These are phyloP conservation scores for Crematogaster levior DNA, from an alignment of 2,888 invertebrate species.

Conservation along the genomic window DNA sequence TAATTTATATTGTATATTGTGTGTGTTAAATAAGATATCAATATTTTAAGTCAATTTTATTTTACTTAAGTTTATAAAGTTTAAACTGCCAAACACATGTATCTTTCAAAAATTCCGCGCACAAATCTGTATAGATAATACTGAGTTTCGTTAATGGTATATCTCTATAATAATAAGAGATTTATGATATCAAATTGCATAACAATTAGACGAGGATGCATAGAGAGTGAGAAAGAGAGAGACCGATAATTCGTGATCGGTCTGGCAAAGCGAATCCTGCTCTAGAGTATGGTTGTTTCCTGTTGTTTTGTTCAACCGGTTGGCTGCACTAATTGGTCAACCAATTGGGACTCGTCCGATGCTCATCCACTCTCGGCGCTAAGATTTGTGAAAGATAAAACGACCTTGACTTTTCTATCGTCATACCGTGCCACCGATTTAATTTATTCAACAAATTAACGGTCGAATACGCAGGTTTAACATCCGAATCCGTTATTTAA, in stretches of 20 bases:
- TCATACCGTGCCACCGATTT: constrained; percentile 37
- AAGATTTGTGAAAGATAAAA: constrained; percentile 74
- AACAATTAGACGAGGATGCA: background rate
- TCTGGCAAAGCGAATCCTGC: constrained; percentile 55
- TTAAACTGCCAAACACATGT: constrained; percentile 12
- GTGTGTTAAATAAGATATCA: background rate
- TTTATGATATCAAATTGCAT: background rate
- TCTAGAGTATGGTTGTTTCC: constrained; percentile 83
- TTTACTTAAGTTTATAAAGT: background rate
- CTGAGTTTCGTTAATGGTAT: background rate
- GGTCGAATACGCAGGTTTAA: constrained; percentile 57
- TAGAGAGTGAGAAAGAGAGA: constrained; percentile 11
- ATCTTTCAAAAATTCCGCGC: background rate
- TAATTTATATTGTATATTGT: too few species aligned
- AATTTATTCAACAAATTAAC: constrained; percentile 69
- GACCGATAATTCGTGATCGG: constrained; percentile 27
- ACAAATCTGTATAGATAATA: background rate
- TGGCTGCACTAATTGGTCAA: constrained; percentile 55
- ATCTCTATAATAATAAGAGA: background rate
- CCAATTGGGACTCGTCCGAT: constrained; percentile 34
- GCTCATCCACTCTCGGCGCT: constrained; percentile 54
- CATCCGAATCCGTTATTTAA: too few species aligned
- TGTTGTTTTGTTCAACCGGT: constrained; percentile 53
- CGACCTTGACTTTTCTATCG: constrained; percentile 77
- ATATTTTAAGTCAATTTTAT: background rate